Evolutionary conservation across 2,113 vertebrate species (phyloP), one percentile per base, ranked within the genome.

Genomic region (Tragelaphus imberbis): DNA sequence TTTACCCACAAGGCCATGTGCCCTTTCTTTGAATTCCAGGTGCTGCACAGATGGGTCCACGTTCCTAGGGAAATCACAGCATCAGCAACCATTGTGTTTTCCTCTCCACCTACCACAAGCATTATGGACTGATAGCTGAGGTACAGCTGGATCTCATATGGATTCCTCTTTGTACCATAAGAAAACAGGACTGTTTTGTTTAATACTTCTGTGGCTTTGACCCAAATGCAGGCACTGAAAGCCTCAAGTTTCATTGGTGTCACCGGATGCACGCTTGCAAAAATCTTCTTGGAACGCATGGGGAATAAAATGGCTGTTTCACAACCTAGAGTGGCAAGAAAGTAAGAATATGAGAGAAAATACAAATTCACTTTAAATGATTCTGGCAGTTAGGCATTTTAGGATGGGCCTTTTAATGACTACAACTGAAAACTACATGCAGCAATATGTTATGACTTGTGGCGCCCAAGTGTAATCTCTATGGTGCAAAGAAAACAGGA

Each of bases 141-240:
- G 94, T 99, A 99, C 75, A 99, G 98, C 98, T 99, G 99, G 82
- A 99, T 98, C 94, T 99, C 99, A 4, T 99, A 99, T 0, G 99
- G 99, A 94, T 99, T 99, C 77, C 97, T 98, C 47, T 98, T 99
- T 61, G 99, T 99, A 33, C 99, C 99, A 0, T 99, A 99, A 63
- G 99, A 99, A 97, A 99, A 99, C 58, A 99, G 98, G 9, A 99
- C 96, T 0, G 99, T 99, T 98, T 99, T 99, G 98, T 99, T 99
- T 97, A 99, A 84, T 13, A 98, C 97, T 9, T 99, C 98, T 0
- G 99, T 99, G 30, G 99, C 99, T 98, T 99, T 99, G 93, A 99
- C 98, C 99, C 99, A 99, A 95, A 99, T 96, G 95, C 99, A 99
- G 88, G 99, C 98, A 1, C 99, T 99, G 63, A 99, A 99, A 93